phyloP scores from a whole-genome alignment of 2,888 invertebrate genomes.

The Seira sanloemensis region DNA sequence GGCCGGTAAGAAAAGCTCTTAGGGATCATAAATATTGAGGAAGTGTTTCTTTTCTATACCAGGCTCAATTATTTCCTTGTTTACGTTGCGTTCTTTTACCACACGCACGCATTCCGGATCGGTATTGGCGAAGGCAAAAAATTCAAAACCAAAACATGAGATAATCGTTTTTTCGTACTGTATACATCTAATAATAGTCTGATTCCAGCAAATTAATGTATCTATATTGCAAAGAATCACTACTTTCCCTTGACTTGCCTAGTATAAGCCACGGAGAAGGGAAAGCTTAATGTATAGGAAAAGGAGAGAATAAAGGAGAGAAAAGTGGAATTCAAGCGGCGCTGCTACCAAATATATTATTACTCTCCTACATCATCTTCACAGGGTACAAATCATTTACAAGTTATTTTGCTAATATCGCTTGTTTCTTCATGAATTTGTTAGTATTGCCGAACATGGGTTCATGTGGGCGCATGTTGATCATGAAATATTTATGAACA shows the following conservation, averaged over 20 bases:
- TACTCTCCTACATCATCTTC: not conserved
- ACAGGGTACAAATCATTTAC: not conserved
- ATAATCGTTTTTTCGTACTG: no score
- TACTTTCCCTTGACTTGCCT: no score
- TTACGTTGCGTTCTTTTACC: not conserved
- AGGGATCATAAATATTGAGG: slow-evolving; percentile 5
- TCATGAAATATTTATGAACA: not conserved
- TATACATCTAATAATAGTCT: no score
- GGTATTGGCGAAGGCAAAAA: no score
- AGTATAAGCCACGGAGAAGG: no score
- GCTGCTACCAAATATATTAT: not conserved
- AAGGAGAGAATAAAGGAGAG: not conserved
- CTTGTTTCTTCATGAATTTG: not conserved
- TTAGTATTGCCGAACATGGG: not conserved
- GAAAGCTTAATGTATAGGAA: no score
- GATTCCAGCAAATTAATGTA: no score
- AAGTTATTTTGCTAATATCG: not conserved
- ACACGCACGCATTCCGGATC: no score
- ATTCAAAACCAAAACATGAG: no score
- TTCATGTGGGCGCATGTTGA: not conserved
- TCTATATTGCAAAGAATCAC: no score
- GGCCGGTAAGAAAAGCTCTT: no score
- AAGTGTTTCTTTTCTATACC: not conserved
- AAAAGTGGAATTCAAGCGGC: not conserved
- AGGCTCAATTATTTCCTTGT: slow-evolving; percentile 27